Evolutionary conservation across 2,113 vertebrate species (phyloP).

Genomic region (Pholis gunnellus): DNA sequence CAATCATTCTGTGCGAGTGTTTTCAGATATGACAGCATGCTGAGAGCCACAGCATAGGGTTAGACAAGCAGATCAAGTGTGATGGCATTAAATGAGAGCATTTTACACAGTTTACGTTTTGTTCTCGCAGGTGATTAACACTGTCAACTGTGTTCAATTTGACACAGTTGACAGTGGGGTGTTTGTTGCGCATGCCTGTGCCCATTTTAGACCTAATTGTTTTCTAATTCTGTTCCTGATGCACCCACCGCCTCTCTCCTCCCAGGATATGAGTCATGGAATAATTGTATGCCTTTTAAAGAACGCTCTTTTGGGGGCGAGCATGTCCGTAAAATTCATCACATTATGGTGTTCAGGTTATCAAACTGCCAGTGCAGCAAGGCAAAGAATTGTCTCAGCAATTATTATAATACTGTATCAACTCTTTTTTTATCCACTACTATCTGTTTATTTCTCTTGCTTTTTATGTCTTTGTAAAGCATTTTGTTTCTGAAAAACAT

Average conservation of each 20-base stretch:
- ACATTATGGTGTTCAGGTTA: not conserved
- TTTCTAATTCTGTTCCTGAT: slow-evolving; percentile 29
- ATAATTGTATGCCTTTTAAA: slow-evolving; percentile 5
- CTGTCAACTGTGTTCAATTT: slow-evolving; percentile 9
- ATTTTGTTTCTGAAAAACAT: not conserved
- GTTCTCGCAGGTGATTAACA: slow-evolving; percentile 31
- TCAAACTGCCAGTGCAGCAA: not conserved
- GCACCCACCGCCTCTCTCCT: not conserved
- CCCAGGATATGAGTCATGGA: not conserved
- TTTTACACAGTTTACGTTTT: slow-evolving; percentile 27
- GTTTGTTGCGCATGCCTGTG: not conserved
- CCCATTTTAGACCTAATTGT: slow-evolving; percentile 22
- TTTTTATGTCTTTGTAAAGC: no score
- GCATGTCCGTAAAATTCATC: slow-evolving; percentile 21
- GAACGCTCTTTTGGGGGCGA: not conserved
- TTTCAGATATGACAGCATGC: slow-evolving; percentile 30
- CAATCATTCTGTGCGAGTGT: slow-evolving; percentile 44
- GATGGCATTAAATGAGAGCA: slow-evolving; percentile 19
- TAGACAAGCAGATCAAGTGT: slow-evolving; percentile 46
- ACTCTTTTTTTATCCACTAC: no score
- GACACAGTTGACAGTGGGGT: no score
- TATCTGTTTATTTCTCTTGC: no score
- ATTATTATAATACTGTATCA: no score
- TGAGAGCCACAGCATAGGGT: not conserved
- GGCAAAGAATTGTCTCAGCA: not conserved